These are phyloP conservation scores for Drosophila mimetica DNA, from an alignment of 2,888 invertebrate species.

Conservation along the genomic window DNA sequence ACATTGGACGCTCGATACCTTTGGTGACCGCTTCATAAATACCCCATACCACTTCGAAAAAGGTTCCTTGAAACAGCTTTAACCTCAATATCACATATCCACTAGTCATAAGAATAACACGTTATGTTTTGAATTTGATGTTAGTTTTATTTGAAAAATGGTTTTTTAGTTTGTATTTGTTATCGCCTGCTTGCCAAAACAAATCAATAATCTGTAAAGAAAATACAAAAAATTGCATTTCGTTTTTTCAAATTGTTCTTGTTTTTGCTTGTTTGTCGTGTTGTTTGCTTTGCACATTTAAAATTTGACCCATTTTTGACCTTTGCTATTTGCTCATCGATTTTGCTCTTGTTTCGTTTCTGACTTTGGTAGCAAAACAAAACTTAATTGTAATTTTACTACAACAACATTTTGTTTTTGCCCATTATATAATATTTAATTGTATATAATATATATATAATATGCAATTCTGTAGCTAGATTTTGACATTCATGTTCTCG, in stretches of 20 bases:
- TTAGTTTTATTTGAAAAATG: conserved; percentile 69
- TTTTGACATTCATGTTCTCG: conserved; percentile 63
- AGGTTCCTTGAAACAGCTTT: neutral
- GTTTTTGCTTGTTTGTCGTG: conserved; percentile 28
- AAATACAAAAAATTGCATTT: conserved; percentile 66
- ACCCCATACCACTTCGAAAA: no score
- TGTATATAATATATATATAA: conserved; percentile 77
- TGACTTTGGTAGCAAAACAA: conserved; percentile 70
- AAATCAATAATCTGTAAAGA: conserved; percentile 67
- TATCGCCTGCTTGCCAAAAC: conserved; percentile 67
- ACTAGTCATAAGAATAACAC: neutral
- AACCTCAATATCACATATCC: neutral
- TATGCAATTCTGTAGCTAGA: conserved; percentile 78
- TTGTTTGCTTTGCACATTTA: conserved; percentile 63
- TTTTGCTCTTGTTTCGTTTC: conserved; percentile 40
- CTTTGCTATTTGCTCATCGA: conserved; percentile 47
- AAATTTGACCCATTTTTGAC: conserved; percentile 65
- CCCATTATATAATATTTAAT: conserved; percentile 67
- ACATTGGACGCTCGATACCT: neutral
- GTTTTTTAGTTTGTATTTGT: conserved; percentile 48
- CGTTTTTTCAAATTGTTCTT: conserved; percentile 26
- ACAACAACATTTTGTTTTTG: conserved; percentile 79
- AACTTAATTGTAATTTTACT: conserved; percentile 80
- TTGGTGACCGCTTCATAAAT: no score
- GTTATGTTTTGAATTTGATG: conserved; percentile 38